phyloP scores from a whole-genome alignment of 2,888 invertebrate species.

The Epirrita christyi region DNA sequence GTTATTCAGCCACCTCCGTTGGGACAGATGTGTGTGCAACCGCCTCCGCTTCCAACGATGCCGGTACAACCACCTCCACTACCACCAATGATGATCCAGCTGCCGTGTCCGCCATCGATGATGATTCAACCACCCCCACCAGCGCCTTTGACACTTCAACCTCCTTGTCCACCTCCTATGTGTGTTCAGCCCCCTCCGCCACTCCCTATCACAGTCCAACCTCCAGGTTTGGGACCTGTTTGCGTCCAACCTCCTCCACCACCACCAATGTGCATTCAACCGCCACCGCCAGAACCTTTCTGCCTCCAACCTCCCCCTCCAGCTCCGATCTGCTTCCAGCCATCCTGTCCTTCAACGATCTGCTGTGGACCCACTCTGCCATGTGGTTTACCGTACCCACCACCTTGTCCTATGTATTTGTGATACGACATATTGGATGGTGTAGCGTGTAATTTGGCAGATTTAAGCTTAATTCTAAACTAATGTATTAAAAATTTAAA shows the following conservation, averaged over 20 bases:
- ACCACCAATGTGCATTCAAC: constrained; percentile 62
- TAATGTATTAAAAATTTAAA: not conserved
- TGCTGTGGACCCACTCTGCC: constrained; percentile 44
- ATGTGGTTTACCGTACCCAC: constrained; percentile 40
- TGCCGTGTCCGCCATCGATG: constrained; percentile 62
- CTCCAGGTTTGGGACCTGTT: constrained; percentile 66
- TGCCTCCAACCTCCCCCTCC: constrained; percentile 62
- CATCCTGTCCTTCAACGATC: constrained; percentile 43
- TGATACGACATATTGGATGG: constrained; percentile 34
- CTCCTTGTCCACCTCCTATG: constrained; percentile 66
- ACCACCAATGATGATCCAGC: constrained; percentile 72
- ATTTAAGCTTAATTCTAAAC: not conserved
- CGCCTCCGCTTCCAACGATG: constrained; percentile 69
- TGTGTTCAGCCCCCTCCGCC: constrained; percentile 68
- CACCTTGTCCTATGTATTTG: constrained; percentile 45
- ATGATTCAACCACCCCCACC: constrained; percentile 66
- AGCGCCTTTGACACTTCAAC: constrained; percentile 66
- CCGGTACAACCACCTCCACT: constrained; percentile 69
- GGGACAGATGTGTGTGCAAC: constrained; percentile 67
- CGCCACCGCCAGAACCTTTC: constrained; percentile 66
- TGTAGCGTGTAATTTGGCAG: constrained; percentile 12
- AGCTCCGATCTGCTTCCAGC: constrained; percentile 55
- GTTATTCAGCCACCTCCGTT: constrained; percentile 70
- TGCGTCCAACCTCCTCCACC: constrained; percentile 67
- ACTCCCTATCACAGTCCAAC: constrained; percentile 64